phyloP scores from a whole-genome alignment of 2,797 vertebrate genomes.

The Sebastes cheni region DNA sequence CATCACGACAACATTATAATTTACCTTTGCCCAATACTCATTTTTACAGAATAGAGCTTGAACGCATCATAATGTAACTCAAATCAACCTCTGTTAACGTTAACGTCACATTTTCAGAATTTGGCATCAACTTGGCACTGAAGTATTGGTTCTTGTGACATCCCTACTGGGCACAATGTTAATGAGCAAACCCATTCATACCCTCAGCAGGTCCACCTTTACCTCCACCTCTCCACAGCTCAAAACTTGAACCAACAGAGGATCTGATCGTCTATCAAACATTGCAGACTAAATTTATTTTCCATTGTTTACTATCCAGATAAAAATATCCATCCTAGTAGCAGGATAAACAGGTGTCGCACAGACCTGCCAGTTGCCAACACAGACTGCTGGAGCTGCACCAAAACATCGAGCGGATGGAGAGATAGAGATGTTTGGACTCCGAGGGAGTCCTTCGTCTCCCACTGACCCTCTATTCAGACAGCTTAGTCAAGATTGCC shows the following conservation, averaged over 20 bases:
- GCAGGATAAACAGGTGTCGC: slow-evolving; percentile 1
- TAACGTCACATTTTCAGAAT: too few species aligned
- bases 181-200: slow-evolving; percentile 11
- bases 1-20: too few species aligned
- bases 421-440: slow-evolving; percentile 77
- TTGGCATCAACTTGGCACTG: too few species aligned
- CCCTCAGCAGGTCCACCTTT: background rate
- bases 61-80: too few species aligned
- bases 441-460: slow-evolving; percentile 74
- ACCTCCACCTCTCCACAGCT: background rate
- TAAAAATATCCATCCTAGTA: background rate
- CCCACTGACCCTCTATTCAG: slow-evolving; percentile 81
- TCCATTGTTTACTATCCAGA: background rate
- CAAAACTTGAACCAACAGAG: background rate
- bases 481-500: slow-evolving; percentile 82
- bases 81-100: too few species aligned
- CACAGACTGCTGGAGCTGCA: slow-evolving; percentile 15
- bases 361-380: slow-evolving; percentile 15
- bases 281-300: background rate
- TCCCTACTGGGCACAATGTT: background rate
- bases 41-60: too few species aligned
- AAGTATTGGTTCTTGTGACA: too few species aligned
- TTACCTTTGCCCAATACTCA: too few species aligned
- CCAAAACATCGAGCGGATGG: slow-evolving; percentile 19
- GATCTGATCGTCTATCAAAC: background rate